phyloP scores from a whole-genome alignment of 2,113 vertebrate species.

The Ondatra zibethicus region DNA sequence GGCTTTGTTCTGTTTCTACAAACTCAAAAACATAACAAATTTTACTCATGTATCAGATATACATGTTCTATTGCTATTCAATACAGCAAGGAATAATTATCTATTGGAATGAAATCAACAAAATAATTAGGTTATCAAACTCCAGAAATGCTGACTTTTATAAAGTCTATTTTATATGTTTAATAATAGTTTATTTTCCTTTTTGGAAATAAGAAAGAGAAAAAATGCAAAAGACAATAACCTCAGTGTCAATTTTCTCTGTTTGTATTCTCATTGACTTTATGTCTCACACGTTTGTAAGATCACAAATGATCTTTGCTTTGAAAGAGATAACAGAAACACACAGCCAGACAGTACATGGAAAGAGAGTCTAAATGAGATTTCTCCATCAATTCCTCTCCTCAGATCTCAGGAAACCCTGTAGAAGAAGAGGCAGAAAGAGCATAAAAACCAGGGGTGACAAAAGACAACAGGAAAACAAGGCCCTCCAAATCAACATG shows the following conservation, averaged over 20 bases:
- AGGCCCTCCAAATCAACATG: not conserved
- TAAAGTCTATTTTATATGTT: not conserved
- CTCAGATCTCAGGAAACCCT: not conserved
- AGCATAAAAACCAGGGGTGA: not conserved
- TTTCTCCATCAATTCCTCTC: not conserved
- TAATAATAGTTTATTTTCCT: not conserved
- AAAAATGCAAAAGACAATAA: not conserved
- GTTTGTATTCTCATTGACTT: conserved; percentile 8
- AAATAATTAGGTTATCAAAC: not conserved
- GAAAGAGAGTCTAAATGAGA: not conserved
- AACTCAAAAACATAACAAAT: not conserved
- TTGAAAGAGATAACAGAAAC: not conserved
- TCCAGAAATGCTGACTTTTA: not conserved
- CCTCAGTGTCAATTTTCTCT: not conserved
- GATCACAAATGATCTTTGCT: not conserved
- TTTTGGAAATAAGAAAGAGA: not conserved
- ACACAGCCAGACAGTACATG: not conserved
- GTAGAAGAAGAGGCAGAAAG: not conserved
- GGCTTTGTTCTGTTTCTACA: not conserved
- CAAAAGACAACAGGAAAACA: not conserved
- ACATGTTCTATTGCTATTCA: not conserved
- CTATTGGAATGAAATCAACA: not conserved
- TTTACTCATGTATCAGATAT: not conserved
- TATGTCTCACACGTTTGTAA: not conserved
- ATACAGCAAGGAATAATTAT: not conserved